Percentiles rank a stretch among this genome's conserved stretches.
phyloP scores from a whole-genome alignment of 2,113 vertebrate species.

The Furnarius figulus region DNA sequence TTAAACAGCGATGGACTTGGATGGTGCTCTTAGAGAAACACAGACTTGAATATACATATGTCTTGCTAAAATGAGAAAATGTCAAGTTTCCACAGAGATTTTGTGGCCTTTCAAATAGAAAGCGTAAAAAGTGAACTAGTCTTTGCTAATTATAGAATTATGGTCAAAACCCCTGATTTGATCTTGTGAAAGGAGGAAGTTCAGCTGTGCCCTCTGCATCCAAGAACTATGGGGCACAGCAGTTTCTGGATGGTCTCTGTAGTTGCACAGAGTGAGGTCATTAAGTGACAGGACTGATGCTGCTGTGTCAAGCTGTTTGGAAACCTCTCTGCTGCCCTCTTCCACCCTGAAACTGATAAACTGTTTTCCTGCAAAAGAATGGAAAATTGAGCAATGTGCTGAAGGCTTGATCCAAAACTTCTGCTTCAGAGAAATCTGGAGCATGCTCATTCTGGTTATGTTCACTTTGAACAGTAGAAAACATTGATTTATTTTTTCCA shows the following conservation, averaged over 20 bases:
- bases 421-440: slow-evolving; percentile 3
- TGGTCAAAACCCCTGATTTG: neutral
- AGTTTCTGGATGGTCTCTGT: neutral
- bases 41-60: neutral
- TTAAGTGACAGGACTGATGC: neutral
- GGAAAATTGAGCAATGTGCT: slow-evolving; percentile 63
- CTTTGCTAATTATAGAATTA: neutral
- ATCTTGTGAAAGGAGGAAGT: neutral
- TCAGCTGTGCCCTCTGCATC: neutral
- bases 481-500: neutral
- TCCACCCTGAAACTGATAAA: slow-evolving; percentile 29
- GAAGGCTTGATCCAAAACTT: slow-evolving; percentile 36
- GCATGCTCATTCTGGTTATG: neutral
- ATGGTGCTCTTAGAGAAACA: neutral
- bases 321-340: slow-evolving; percentile 19
- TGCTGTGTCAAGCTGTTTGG: neutral
- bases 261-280: neutral
- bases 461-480: neutral
- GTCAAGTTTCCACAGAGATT: neutral
- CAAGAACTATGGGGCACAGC: neutral
- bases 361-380: slow-evolving; percentile 50
- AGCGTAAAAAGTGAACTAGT: neutral
- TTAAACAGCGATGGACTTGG: neutral
- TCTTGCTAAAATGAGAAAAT: neutral
- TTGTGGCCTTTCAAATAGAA: neutral